Conservation (phyloP, 2,113 vertebrate species). For the Nansenia antarctica region DNA sequence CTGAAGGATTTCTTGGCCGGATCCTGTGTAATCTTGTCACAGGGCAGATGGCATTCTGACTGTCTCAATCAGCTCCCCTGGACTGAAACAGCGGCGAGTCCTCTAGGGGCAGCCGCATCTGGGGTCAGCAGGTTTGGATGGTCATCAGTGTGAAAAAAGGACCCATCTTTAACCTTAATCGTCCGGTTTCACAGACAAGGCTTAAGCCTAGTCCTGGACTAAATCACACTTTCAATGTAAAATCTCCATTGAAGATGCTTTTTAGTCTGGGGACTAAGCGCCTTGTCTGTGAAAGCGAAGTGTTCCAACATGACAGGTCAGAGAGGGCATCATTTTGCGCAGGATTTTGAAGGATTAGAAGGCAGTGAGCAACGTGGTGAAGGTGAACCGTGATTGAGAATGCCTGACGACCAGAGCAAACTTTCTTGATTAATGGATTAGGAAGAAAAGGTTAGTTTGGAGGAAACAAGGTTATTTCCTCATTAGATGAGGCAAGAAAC, state of each 20-base stretch:
- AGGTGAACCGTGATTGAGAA: background rate
- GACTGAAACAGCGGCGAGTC: conserved; percentile 50
- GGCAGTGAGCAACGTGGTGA: background rate
- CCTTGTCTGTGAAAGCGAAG: no score
- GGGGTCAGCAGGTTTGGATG: conserved; percentile 52
- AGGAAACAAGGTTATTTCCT: background rate
- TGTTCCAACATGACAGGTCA: background rate
- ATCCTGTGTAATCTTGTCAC: conserved; percentile 64
- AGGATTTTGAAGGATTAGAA: background rate
- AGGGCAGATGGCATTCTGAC: conserved; percentile 66
- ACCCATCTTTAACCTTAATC: background rate
- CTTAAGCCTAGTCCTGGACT: no score
- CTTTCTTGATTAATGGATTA: background rate
- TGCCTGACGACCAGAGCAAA: no score
- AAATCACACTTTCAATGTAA: no score
- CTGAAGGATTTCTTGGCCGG: conserved; percentile 68
- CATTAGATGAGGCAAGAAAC: background rate
- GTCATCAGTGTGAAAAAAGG: conserved; percentile 3
- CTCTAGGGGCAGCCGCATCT: conserved; percentile 30
- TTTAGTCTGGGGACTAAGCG: no score
- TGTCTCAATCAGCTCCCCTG: conserved; percentile 59
- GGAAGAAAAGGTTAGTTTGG: background rate
- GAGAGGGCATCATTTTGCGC: background rate
- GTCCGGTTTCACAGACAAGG: no score
- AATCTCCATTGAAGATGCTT: no score